Evolutionary conservation across 2,113 vertebrate species (phyloP).

Genomic region (Cettia cetti): DNA sequence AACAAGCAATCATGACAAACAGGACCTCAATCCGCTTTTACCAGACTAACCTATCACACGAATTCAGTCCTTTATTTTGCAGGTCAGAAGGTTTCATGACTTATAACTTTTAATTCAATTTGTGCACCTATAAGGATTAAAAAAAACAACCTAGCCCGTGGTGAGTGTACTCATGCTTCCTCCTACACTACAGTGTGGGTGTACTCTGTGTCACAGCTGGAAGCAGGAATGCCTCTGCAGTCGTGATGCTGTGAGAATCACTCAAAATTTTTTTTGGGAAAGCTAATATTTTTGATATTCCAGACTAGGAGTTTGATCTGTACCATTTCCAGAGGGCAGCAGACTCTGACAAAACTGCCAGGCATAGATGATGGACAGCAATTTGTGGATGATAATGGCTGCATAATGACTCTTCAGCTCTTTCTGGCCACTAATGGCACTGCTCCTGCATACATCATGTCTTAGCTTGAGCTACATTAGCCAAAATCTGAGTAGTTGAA

Average conservation of each 20-base stretch:
- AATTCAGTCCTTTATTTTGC: not conserved
- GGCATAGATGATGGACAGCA: not conserved
- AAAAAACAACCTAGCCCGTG: not conserved
- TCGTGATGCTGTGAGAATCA: accelerated
- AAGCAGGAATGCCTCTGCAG: not conserved
- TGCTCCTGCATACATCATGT: not conserved
- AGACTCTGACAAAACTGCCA: not conserved
- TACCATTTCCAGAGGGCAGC: not conserved
- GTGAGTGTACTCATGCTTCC: not conserved
- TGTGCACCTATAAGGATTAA: not conserved
- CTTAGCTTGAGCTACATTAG: not conserved
- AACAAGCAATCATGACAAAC: not conserved
- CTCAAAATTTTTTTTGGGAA: accelerated
- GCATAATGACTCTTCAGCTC: not conserved
- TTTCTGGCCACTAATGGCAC: not conserved
- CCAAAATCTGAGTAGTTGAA: not conserved
- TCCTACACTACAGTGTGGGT: accelerated
- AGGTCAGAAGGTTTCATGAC: not conserved
- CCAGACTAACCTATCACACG: not conserved
- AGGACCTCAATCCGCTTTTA: not conserved
- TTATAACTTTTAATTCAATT: not conserved
- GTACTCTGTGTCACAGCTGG: not conserved
- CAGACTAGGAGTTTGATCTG: not conserved
- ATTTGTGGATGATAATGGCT: not conserved
- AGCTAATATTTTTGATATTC: not conserved